Evolutionary conservation across 2,113 vertebrate species (phyloP).

Genomic region (Tupaia tana): DNA sequence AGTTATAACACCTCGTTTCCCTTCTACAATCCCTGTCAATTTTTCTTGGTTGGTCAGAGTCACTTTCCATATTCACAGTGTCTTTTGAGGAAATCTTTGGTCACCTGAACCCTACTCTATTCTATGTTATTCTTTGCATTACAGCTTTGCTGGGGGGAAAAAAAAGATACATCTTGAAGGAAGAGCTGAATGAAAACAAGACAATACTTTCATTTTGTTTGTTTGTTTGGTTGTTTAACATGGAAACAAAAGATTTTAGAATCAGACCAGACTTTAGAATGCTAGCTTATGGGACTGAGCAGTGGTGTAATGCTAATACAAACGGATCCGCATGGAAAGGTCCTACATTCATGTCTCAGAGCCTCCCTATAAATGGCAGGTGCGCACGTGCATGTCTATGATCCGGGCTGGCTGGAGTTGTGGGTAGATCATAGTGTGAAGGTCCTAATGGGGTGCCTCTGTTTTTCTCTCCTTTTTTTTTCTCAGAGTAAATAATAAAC

Average conservation of each 20-base stretch:
- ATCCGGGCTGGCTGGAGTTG: too few relatives aligned
- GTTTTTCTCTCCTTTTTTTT: too few relatives aligned
- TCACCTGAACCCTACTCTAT: background rate
- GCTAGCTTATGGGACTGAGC: too few relatives aligned
- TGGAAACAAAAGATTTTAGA: conserved; percentile 10
- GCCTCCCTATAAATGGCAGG: too few relatives aligned
- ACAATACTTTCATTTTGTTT: background rate
- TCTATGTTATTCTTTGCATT: background rate
- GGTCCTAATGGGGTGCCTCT: too few relatives aligned
- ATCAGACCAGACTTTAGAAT: background rate
- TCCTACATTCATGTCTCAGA: too few relatives aligned
- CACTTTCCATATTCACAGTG: background rate
- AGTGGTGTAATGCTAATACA: too few relatives aligned
- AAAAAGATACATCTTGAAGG: background rate
- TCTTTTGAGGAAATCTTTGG: background rate
- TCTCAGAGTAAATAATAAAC: too few relatives aligned
- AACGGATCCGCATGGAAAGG: too few relatives aligned
- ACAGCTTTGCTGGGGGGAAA: background rate
- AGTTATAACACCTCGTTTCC: background rate
- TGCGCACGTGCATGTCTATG: too few relatives aligned
- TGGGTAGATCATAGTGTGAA: too few relatives aligned
- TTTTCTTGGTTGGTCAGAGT: background rate
- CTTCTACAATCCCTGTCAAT: background rate
- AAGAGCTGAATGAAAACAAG: background rate
- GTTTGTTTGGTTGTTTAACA: background rate